These are phyloP conservation scores for Ariopsis seemanni DNA, from an alignment of 2,113 vertebrate genomes.

Conservation along the genomic window DNA sequence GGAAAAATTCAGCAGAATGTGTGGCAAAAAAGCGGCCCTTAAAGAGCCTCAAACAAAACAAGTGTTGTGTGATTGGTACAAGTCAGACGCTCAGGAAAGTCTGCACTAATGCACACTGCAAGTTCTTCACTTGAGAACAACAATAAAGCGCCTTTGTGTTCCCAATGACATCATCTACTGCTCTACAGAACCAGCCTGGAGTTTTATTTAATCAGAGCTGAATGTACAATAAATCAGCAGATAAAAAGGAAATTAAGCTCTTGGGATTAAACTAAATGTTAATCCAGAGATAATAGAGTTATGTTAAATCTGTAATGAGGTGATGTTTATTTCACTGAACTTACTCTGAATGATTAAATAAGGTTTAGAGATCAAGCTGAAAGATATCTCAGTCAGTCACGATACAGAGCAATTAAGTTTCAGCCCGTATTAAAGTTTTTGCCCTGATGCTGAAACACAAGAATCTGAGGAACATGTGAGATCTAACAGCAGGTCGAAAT, in stretches of 20 bases:
- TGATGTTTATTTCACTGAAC: not conserved
- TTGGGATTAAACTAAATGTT: not conserved
- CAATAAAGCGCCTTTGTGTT: conserved; percentile 62
- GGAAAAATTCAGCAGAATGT: conserved; percentile 71
- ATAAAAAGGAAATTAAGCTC: not conserved
- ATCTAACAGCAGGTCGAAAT: not conserved
- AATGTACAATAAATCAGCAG: conserved; percentile 4
- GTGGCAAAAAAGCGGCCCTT: conserved; percentile 67
- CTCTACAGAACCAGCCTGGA: conserved; percentile 61
- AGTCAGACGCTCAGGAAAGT: conserved; percentile 72
- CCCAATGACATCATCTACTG: conserved; percentile 67
- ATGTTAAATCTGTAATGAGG: not conserved
- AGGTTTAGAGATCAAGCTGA: conserved; percentile 63
- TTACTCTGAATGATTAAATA: not conserved
- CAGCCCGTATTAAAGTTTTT: not conserved
- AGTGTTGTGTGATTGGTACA: conserved; percentile 73
- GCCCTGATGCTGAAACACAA: not conserved
- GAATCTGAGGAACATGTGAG: not conserved
- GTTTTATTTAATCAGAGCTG: conserved; percentile 60
- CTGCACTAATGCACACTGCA: conserved; percentile 67
- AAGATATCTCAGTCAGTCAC: conserved; percentile 69
- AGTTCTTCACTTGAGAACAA: conserved; percentile 50
- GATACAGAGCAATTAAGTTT: not conserved
- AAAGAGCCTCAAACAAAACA: conserved; percentile 69
- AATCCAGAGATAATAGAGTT: not conserved